Evolutionary conservation across 2,888 invertebrate genomes (phyloP), one percentile per base, ranked within the genome.

Genomic region (Eristalis arbustorum): DNA sequence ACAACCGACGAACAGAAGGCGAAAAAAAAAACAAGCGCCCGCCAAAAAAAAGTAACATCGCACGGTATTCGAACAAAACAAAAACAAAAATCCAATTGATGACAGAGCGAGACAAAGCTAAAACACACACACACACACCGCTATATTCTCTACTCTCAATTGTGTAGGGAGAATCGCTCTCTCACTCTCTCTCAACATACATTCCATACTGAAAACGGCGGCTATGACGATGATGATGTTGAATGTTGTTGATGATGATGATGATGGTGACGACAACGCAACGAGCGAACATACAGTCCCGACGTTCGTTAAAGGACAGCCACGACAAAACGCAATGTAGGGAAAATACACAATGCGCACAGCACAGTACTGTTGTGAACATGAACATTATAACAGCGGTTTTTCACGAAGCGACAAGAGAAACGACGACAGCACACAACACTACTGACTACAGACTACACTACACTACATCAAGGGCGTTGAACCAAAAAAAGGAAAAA

Each of bases 21-120:
- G 23, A 49, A 22, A 56, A 10, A 25, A 59, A 72, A 68, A 75
- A 82, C 82, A 82, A 83, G 78, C 72, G 68, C 83, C 87, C 83
- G 83, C 87, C 83, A 87, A 87, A 82, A 87, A 84, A 85, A 79
- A 79, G 57, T 76, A 75, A 81, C 76, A 78, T 77, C 64, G 59
- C 82, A 68, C 78, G 71, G 63, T 49, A 76, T 87, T 78, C 75
- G 67, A 82, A 75, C 75, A 87, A 87, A 87, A 87, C 75, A 82
- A 77, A 77, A 82, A 22, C 71, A 71, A 78, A 57, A 77, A 66
- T 71, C 42, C 63, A 68, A 79, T 83, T 79, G 72, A 75, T 61
- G 68, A 13, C 23, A 31, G 87, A 83, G 72, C 13, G 82, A 67
- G 83, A 87, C 78, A 67, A 67, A 31, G 57, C 49, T 71, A 85